These are phyloP conservation scores for Lepilemur ruficaudatus DNA, from an alignment of 2,797 vertebrate species.

Conservation along the genomic window DNA sequence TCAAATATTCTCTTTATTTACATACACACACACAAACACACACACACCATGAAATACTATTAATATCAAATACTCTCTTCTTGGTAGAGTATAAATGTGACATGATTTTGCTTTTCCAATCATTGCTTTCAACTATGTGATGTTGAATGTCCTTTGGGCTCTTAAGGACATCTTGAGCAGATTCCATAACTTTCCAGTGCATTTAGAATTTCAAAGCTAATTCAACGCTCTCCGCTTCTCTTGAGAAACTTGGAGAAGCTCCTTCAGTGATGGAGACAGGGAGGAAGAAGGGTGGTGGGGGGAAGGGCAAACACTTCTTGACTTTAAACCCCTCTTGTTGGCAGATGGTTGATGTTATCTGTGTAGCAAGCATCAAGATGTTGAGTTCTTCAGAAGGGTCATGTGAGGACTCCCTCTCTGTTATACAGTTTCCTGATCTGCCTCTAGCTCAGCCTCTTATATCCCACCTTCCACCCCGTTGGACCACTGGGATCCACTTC, in stretches of 20 bases:
- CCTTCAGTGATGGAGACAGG: neutral
- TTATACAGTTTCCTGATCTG: neutral
- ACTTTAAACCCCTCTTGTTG: neutral
- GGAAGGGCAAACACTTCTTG: neutral
- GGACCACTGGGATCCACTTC: neutral
- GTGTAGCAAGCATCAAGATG: neutral
- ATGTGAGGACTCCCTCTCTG: neutral
- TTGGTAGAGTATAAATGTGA: neutral
- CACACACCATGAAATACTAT: too few species aligned
- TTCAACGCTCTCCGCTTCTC: neutral
- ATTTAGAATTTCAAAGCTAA: conserved; percentile 15
- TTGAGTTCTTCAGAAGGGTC: neutral
- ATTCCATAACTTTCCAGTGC: neutral
- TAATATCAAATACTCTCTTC: conserved; percentile 19
- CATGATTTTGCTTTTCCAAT: neutral
- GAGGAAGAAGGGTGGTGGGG: neutral
- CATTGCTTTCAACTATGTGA: neutral
- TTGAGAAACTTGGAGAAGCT: neutral
- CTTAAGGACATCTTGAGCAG: neutral
- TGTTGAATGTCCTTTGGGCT: neutral
- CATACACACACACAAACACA: too few species aligned
- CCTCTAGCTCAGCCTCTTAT: neutral
- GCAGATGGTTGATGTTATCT: neutral
- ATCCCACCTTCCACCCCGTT: neutral
- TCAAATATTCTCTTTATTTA: neutral